Conservation (phyloP, 2,113 vertebrate species). For the Thinocorus orbignyianus region DNA sequence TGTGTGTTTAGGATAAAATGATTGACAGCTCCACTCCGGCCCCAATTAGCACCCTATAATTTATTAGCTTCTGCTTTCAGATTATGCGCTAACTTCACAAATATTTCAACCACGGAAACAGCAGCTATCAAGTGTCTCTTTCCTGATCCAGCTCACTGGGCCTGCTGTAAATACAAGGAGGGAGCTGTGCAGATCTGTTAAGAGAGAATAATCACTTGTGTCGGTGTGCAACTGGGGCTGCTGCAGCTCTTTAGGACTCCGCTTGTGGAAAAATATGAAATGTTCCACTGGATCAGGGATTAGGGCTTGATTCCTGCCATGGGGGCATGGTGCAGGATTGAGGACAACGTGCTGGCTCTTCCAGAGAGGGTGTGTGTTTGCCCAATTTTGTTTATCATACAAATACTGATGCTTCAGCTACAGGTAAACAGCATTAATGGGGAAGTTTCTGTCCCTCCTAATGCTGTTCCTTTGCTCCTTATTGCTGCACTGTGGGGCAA, state of each 20-base stretch:
- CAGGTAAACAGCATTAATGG: neutral
- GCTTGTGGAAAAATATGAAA: neutral
- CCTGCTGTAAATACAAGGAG: slow-evolving; percentile 70
- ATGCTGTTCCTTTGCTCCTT: neutral
- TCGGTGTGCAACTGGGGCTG: slow-evolving; percentile 28
- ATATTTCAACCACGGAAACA: slow-evolving; percentile 86
- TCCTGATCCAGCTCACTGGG: slow-evolving; percentile 73
- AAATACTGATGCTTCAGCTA: slow-evolving; percentile 5
- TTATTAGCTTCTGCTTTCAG: slow-evolving; percentile 89
- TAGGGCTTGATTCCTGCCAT: neutral
- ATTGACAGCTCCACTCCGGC: slow-evolving; percentile 80
- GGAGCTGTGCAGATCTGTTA: slow-evolving; percentile 72
- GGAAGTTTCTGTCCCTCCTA: neutral
- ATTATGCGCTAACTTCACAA: slow-evolving; percentile 89
- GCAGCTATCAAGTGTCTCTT: slow-evolving; percentile 82
- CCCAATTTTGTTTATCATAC: neutral
- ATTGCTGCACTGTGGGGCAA: neutral
- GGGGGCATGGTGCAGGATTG: neutral
- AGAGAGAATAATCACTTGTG: slow-evolving; percentile 78
- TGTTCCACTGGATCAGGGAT: neutral
- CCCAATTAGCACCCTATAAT: slow-evolving; percentile 89
- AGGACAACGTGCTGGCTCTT: neutral
- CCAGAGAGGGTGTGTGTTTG: neutral
- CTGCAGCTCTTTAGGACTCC: neutral
- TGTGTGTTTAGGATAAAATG: slow-evolving; percentile 80